Base-by-base conservation (phyloP, 2,113 vertebrate genomes). In the Neodontobutis hainanensis region DNA sequence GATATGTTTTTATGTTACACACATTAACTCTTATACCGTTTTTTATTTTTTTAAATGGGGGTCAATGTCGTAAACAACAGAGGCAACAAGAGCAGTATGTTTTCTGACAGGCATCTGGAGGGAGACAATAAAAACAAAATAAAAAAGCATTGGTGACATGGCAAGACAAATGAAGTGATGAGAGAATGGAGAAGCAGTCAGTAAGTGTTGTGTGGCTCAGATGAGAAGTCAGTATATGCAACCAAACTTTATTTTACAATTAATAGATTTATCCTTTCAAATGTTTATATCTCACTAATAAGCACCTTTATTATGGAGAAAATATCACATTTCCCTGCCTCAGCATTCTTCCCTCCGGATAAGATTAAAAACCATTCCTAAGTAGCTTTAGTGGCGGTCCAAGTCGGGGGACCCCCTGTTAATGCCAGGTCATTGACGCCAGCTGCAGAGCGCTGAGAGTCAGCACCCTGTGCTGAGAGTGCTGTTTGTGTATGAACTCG, bases 11-110 rank as follows among this genome's bases (percentile, higher is more conserved):
- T n/a, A n/a, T n/a, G n/a, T n/a, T n/a, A n/a, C n/a, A n/a, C 75
- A 49, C 49, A 50, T 56, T 32, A 27, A 50, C 44, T 64, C 61
- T 70, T 43, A n/a, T 27, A 27, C 19, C 19, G 11, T 19, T 8
- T 15, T 16, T n/a, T n/a, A n/a, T 40, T 64, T 49, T 75, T 48
- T 58, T n/a, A 74, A 76, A 73, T 35, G 66, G 53, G 58, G 77
- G 47, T 57, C 53, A 45, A 8, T 12, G 40, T 5, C 11, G 40
- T 44, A 51, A 58, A 70, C 70, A 76, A 65, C 38, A 63, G 36
- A 52, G 15, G 38, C 56, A 78, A 76, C 73, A 59, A 55, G 65
- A 76, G 70, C 66, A 14, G 52, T 51, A 73, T 80, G 68, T 64
- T 78, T 57, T 68, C 64, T 70, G 80, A 73, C 59, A 14, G 70